Conservation (phyloP, 2,888 invertebrate species). For the Lumbricus terrestris region DNA sequence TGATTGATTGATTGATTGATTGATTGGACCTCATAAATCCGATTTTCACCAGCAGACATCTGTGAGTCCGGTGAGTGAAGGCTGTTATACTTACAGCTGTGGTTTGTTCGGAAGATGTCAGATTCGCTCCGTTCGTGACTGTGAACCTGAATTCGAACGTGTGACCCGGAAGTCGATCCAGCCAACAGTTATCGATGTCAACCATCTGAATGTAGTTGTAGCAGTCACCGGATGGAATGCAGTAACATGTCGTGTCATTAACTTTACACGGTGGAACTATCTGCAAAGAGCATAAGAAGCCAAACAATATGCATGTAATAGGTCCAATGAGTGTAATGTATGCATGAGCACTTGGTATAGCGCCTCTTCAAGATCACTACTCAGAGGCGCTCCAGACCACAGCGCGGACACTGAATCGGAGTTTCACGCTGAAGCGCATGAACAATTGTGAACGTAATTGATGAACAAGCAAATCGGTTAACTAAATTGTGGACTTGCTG, state of each 20-base stretch:
- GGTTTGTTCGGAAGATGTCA: neutral
- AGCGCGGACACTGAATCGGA: too few species aligned
- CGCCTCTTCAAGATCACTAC: too few species aligned
- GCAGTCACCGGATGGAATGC: constrained; percentile 8
- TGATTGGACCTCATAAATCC: neutral
- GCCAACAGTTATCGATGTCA: constrained; percentile 20
- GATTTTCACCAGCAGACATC: neutral
- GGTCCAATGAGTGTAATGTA: too few species aligned
- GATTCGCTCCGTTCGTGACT: constrained; percentile 4
- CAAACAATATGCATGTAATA: too few species aligned
- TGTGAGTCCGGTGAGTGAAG: neutral
- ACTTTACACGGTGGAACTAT: neutral
- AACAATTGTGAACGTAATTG: too few species aligned
- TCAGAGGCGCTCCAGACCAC: too few species aligned
- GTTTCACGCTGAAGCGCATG: too few species aligned
- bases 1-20: too few species aligned
- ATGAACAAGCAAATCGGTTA: too few species aligned
- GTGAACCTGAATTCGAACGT: constrained; percentile 16
- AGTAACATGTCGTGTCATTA: constrained; percentile 16
- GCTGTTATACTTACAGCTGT: neutral
- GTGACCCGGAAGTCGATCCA: constrained; percentile 20
- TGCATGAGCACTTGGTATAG: too few species aligned
- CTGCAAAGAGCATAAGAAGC: neutral
- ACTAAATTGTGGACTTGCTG: too few species aligned
- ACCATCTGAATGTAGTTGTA: neutral